phyloP scores from a whole-genome alignment of 2,113 vertebrate species.

The Ictalurus furcatus region DNA sequence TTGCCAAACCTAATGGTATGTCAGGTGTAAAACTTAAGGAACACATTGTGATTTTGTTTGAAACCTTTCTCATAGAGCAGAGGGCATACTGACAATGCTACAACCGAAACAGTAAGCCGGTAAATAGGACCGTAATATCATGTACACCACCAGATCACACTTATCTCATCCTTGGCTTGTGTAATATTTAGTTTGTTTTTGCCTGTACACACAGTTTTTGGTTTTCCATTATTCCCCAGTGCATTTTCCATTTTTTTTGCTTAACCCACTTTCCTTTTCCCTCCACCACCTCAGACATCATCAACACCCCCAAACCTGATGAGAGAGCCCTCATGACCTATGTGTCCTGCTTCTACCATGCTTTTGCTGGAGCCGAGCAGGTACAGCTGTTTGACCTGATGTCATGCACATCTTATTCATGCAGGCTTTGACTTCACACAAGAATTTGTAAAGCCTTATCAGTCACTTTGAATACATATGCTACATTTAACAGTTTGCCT shows the following conservation, averaged over 20 bases:
- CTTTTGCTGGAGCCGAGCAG: constrained; percentile 91
- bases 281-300: constrained; percentile 76
- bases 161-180: background rate
- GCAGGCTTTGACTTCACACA: background rate
- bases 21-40: background rate
- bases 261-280: background rate
- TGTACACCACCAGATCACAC: background rate
- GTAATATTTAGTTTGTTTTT: background rate
- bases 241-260: constrained; percentile 12
- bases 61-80: background rate
- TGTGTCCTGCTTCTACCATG: constrained; percentile 90
- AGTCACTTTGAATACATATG: background rate
- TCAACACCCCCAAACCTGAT: constrained; percentile 88
- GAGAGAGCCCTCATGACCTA: constrained; percentile 91
- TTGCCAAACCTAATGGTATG: background rate
- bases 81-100: background rate
- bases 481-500: background rate
- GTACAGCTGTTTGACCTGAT: constrained; percentile 62
- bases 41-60: too few species aligned
- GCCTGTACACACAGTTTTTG: constrained; percentile 34
- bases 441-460: background rate
- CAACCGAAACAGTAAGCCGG: background rate
- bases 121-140: background rate
- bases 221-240: background rate
- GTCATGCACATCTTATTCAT: background rate